Base-by-base conservation (phyloP, 2,113 vertebrate species). In the Rhabdomys dilectus region DNA sequence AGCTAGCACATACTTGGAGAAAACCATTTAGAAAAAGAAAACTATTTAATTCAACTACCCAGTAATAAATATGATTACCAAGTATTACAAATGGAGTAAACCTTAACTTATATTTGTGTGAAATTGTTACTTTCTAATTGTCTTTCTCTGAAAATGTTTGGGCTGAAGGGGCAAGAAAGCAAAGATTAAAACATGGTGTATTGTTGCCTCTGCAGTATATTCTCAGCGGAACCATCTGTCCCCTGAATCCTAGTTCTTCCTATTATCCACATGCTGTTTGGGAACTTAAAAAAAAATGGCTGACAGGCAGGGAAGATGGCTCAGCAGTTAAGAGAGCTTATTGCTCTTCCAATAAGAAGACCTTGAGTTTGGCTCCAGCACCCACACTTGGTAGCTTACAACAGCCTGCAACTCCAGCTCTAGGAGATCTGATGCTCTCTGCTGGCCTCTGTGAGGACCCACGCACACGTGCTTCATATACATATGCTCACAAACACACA, bases 41-140 rank as follows among this genome's bases (percentile, higher is more conserved):
- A 62, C 21, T n/a, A 58, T 77, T 90, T 90, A 80, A n/a, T 89
- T 95, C 78, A 68, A 72, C 78, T 36, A n/a, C 58, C 66, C 77
- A 13, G 16, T 53, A 42, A 34, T 42, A 66, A 64, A 11, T 31
- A 62, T 58, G 45, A 5, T 48, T 53, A 51, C 19, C 72, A 88
- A 51, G 39, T 34, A 31, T 24, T 77, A 60, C 5, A n/a, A 19
- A 70, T 73, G 42, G 45, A 7, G 2, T 58, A 48, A 89, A 48
- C 3, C 66, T 58, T 7, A 80, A 29, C 2, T 80, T 93, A 24
- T 93, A 19, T 88, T 94, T 78, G n/a, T 91, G 93, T 77, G 68
- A 75, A 94, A 87, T 17, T 82, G 93, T 21, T 76, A 60, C 15
- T 8, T 17, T 82, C 34, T 22, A 81, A 81, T 56, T 81, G 31